These are phyloP conservation scores for Smittia aterrima DNA, from an alignment of 2,888 invertebrate species.

Conservation along the genomic window DNA sequence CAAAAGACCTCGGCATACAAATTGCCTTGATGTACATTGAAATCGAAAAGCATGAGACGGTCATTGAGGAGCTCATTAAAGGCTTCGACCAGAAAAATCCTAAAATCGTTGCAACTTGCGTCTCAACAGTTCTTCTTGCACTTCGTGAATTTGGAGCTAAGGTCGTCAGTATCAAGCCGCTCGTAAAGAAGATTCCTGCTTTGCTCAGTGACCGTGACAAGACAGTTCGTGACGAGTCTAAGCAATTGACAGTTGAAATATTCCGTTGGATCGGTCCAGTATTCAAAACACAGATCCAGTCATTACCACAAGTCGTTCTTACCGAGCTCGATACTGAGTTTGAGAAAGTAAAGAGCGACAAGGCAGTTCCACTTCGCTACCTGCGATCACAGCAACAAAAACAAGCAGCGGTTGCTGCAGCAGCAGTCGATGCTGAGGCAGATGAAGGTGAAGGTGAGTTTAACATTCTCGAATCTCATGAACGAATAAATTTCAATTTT, in stretches of 20 bases:
- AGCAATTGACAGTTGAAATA: slow-evolving; percentile 86
- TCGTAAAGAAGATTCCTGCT: slow-evolving; percentile 82
- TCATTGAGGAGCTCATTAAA: slow-evolving; percentile 86
- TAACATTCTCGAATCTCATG: slow-evolving; percentile 45
- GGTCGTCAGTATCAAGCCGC: slow-evolving; percentile 80
- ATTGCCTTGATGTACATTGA: slow-evolving; percentile 91
- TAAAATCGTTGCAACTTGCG: slow-evolving; percentile 86
- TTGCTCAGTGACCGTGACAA: slow-evolving; percentile 91
- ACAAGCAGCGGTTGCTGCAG: slow-evolving; percentile 47
- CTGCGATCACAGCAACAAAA: slow-evolving; percentile 54
- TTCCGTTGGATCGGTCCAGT: slow-evolving; percentile 79
- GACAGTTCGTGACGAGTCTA: slow-evolving; percentile 86
- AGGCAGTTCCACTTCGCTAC: slow-evolving; percentile 51
- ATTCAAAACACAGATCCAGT: slow-evolving; percentile 78
- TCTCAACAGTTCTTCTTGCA: slow-evolving; percentile 70
- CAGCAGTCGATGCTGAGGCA: slow-evolving; percentile 52
- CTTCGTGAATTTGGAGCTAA: slow-evolving; percentile 90
- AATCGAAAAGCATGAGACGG: slow-evolving; percentile 89
- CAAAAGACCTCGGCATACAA: slow-evolving; percentile 86
- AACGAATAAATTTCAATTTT: not conserved
- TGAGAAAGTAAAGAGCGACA: slow-evolving; percentile 61
- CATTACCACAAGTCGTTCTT: slow-evolving; percentile 84
- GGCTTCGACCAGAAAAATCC: slow-evolving; percentile 96
- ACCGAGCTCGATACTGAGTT: slow-evolving; percentile 88
- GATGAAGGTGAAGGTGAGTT: slow-evolving; percentile 19